A percentile compares a stretch with the other conserved stretches of the same genome.
Conservation (phyloP, 2,113 vertebrate species). For the Labrus mixtus region DNA sequence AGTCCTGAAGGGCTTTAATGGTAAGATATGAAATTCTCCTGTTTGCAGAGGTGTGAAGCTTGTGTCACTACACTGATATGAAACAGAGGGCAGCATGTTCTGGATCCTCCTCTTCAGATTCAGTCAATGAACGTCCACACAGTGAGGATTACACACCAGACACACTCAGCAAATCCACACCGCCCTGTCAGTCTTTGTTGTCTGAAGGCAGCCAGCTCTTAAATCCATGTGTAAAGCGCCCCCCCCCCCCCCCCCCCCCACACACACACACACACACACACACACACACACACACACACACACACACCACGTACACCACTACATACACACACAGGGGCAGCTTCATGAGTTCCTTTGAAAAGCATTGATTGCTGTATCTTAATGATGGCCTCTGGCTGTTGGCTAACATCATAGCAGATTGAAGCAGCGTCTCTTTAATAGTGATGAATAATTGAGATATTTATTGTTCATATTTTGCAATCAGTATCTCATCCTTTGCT, state of each 20-base stretch:
- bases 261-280: neutral
- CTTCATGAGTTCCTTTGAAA: neutral
- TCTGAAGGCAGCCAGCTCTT: slow-evolving; percentile 1
- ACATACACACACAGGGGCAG: neutral
- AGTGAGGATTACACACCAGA: neutral
- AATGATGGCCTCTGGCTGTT: neutral
- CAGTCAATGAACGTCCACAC: neutral
- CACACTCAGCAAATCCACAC: neutral
- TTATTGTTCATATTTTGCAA: neutral
- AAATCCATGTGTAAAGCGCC: neutral
- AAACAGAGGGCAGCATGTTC: neutral
- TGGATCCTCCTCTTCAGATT: neutral
- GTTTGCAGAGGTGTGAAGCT: neutral
- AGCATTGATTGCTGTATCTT: neutral
- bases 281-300: neutral
- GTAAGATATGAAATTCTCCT: too few relatives aligned
- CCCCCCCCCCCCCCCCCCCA: neutral
- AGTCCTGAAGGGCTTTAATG: too few relatives aligned
- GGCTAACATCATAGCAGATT: neutral
- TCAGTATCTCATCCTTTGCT: neutral
- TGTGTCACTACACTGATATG: neutral
- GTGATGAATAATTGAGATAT: neutral
- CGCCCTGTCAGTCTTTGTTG: neutral
- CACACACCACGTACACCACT: neutral
- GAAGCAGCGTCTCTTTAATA: neutral